phyloP scores from a whole-genome alignment of 2,113 vertebrate genomes.

The Menura novaehollandiae region DNA sequence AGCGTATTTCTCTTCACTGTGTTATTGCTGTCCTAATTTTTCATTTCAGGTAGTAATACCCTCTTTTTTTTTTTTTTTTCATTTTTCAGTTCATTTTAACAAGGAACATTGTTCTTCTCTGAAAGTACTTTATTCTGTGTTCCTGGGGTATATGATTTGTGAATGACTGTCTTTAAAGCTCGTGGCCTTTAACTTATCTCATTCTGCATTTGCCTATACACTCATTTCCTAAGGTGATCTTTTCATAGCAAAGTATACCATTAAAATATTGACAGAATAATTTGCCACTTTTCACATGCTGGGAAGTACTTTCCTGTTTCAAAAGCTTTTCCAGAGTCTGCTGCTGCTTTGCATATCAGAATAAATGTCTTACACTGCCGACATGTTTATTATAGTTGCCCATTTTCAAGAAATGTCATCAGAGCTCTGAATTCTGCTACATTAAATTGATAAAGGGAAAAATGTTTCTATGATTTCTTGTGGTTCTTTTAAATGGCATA shows the following conservation, averaged over 20 bases:
- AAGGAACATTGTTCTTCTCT: background rate
- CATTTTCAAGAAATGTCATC: slow-evolving; percentile 43
- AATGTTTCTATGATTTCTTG: slow-evolving; percentile 16
- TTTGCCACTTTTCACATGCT: slow-evolving; percentile 40
- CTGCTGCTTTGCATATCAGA: slow-evolving; percentile 54
- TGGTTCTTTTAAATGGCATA: background rate
- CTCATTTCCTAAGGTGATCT: slow-evolving; percentile 16
- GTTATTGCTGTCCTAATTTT: slow-evolving; percentile 4
- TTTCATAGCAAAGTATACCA: slow-evolving; percentile 5
- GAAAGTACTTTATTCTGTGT: slow-evolving; percentile 12
- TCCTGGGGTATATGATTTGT: slow-evolving; percentile 1
- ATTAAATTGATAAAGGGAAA: slow-evolving; percentile 10
- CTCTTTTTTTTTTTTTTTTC: background rate
- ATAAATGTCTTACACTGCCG: slow-evolving; percentile 11
- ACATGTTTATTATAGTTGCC: slow-evolving; percentile 27
- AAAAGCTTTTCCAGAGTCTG: slow-evolving; percentile 3
- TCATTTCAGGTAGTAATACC: background rate
- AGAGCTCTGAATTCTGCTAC: slow-evolving; percentile 20
- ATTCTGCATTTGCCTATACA: background rate
- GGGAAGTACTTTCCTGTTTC: background rate
- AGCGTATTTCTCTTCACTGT: background rate
- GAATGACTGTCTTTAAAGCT: slow-evolving; percentile 19
- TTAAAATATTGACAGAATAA: slow-evolving; percentile 56
- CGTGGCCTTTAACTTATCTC: background rate
- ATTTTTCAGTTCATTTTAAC: background rate